A percentile compares a stretch with the other conserved stretches of the same genome.
Conservation (phyloP, 2,888 invertebrate species). For the Nasonia oneida region DNA sequence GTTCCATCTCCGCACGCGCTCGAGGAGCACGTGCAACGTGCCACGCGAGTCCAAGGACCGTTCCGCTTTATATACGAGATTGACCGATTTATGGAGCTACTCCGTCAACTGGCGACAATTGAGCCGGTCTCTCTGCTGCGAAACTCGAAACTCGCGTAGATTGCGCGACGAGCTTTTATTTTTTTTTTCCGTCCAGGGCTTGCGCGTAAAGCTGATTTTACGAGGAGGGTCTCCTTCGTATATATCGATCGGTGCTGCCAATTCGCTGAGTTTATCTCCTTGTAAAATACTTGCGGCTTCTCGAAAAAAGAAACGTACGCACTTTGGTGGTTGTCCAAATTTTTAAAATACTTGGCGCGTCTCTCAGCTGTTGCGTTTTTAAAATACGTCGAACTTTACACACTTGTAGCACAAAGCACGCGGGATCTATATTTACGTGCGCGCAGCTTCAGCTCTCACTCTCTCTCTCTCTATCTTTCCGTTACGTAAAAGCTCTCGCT, state of each 20-base stretch:
- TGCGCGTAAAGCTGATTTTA: no score
- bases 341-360: neutral
- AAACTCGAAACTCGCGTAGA: no score
- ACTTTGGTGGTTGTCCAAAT: neutral
- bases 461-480: neutral
- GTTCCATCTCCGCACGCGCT: neutral
- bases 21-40: neutral
- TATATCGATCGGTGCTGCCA: no score
- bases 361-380: neutral
- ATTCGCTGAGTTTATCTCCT: no score
- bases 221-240: no score
- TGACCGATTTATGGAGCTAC: slow-evolving; percentile 53
- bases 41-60: neutral
- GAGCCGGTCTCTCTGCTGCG: no score
- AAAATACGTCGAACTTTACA: neutral
- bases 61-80: slow-evolving; percentile 16
- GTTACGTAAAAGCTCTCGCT: neutral
- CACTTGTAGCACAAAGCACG: neutral
- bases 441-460: neutral
- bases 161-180: no score
- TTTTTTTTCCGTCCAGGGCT: no score
- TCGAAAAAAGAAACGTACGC: no score
- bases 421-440: neutral
- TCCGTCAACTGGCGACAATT: slow-evolving; percentile 62
- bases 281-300: no score